Evolutionary conservation across 2,113 vertebrate species (phyloP), one percentile per base, ranked within the genome.

Genomic region (Eurystomus gularis): DNA sequence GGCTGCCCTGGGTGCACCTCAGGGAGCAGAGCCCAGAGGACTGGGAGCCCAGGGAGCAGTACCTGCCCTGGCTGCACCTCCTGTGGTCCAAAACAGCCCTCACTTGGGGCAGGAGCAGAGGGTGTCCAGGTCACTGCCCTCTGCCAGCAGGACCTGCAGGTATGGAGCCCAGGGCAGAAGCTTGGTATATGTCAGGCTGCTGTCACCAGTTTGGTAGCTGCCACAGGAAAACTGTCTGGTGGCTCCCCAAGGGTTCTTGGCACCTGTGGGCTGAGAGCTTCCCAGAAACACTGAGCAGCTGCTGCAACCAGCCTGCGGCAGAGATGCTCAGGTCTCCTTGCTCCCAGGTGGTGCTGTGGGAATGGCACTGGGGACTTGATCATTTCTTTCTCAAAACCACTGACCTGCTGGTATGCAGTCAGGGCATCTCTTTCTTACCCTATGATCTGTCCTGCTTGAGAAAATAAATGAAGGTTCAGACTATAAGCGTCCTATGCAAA

Each of bases 241-340:
- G 33, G 23, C 29, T 94, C 24, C 44, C 23, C 40, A 66, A 28
- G 23, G 7, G 23, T 55, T 0, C 0, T 3, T 82, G 60, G 66
- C 80, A 85, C 11, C 29, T 66, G 66, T 7, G 9, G 54, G 24
- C 37, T 82, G 85, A 71, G 55, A 85, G 44, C 23, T 15, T 42
- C 19, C 51, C 35, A 62, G 37, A 66, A 87, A 20, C 26, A n/a
- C 69, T 0, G 4, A 72, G 55, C 29, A 23, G 62, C 10, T 1
- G 2, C 37, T 1, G 7, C 26, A 0, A 1, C 33, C 58, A 52
- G 25, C 49, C 40, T 3, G 2, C 0, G 0, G 31, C 21, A 57
- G 48, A 46, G 26, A 24, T 61, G 44, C 54, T 80, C 44, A 37
- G 35, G 18, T 7, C 39, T 78, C n/a, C 35, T 60, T 33, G 60